phyloP scores from a whole-genome alignment of 2,888 invertebrate species.

The Leptinotarsa rubiginosa region DNA sequence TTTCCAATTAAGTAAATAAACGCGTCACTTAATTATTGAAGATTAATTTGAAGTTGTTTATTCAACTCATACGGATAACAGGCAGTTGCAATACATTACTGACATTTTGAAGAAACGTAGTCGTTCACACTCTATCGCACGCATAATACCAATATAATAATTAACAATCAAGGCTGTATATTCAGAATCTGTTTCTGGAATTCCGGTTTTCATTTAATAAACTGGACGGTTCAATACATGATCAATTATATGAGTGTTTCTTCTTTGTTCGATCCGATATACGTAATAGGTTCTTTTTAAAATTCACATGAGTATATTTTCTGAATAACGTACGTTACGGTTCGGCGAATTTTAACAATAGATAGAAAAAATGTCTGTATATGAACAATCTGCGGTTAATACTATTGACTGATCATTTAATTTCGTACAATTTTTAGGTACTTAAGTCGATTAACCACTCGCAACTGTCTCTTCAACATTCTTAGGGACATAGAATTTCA shows the following conservation, averaged over 20 bases:
- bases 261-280: conserved; percentile 39
- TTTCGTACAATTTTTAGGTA: conserved; percentile 43
- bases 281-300: conserved; percentile 37
- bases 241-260: conserved; percentile 38
- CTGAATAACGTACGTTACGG: conserved; percentile 36
- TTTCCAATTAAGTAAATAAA: conserved; percentile 5
- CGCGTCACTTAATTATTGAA: neutral
- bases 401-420: conserved; percentile 42
- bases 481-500: neutral
- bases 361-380: conserved; percentile 35
- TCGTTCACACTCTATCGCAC: conserved; percentile 36
- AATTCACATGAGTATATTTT: conserved; percentile 40
- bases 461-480: conserved; percentile 25
- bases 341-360: conserved; percentile 43
- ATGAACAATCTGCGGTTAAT: conserved; percentile 39
- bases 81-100: conserved; percentile 13
- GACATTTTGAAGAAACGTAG: conserved; percentile 35
- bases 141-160: conserved; percentile 37
- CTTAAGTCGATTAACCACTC: conserved; percentile 33
- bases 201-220: conserved; percentile 42
- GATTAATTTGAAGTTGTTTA: conserved; percentile 11
- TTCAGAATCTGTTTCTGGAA: conserved; percentile 41
- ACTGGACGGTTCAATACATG: conserved; percentile 33
- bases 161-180: conserved; percentile 41
- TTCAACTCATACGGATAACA: conserved; percentile 11